phyloP scores from a whole-genome alignment of 1,140 invertebrate species.

The Ditylenchus dipsaci region DNA sequence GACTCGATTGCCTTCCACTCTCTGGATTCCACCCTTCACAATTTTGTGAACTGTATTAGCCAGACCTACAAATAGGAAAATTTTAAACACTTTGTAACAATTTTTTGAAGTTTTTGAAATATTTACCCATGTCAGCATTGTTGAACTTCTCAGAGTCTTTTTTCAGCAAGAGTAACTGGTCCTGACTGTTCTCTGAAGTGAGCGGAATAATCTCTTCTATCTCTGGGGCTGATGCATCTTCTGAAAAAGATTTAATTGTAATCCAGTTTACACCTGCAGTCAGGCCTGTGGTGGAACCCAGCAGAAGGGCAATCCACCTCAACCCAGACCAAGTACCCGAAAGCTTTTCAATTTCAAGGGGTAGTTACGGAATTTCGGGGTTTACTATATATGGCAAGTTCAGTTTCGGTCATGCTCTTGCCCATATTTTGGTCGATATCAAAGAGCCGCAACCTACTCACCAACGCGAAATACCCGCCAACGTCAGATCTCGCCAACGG shows the following conservation, averaged over 20 bases:
- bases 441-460: too few species aligned
- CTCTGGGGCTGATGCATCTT: conserved; percentile 31
- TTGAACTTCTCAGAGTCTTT: conserved; percentile 53
- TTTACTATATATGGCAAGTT: too few species aligned
- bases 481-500: too few species aligned
- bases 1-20: conserved; percentile 57
- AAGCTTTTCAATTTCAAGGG: too few species aligned
- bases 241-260: neutral
- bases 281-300: too few species aligned
- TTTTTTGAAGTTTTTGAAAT: neutral
- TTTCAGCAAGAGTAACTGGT: conserved; percentile 45
- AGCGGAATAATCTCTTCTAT: conserved; percentile 53
- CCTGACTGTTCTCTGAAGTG: conserved; percentile 29
- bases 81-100: neutral
- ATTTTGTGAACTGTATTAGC: conserved; percentile 55
- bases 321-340: too few species aligned
- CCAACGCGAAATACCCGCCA: too few species aligned
- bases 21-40: conserved; percentile 51
- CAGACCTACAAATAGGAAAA: conserved; percentile 12
- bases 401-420: too few species aligned
- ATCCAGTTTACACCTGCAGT: too few species aligned
- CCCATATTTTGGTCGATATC: too few species aligned
- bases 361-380: too few species aligned
- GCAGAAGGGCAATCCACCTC: too few species aligned
- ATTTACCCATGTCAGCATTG: conserved; percentile 49